A percentile compares a stretch with the other conserved stretches of the same genome.
These are phyloP conservation scores for Albula goreensis DNA, from an alignment of 2,113 vertebrate genomes.

Conservation along the genomic window DNA sequence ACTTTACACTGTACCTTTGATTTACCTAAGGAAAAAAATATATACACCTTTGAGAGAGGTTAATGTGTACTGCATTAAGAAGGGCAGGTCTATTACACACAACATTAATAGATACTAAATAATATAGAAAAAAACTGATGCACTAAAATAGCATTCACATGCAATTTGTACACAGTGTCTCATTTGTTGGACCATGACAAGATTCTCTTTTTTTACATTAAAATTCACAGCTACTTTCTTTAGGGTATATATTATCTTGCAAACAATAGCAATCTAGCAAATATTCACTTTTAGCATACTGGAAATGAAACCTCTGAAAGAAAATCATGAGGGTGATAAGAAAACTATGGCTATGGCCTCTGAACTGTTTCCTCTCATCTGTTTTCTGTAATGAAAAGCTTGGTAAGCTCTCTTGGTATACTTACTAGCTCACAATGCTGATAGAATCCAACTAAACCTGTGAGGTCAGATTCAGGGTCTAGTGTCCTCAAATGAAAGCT, in stretches of 20 bases:
- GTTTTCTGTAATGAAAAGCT: background rate
- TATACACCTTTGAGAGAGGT: conserved; percentile 78
- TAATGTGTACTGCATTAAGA: conserved; percentile 75
- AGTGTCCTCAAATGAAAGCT: background rate
- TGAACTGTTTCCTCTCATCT: background rate
- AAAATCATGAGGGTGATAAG: background rate
- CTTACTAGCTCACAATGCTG: background rate
- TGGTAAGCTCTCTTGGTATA: background rate
- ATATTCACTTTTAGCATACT: conserved; percentile 20
- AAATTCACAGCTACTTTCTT: conserved; percentile 70
- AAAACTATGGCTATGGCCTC: background rate
- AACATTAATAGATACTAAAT: conserved; percentile 79
- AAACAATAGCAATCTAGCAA: conserved; percentile 11
- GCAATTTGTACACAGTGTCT: conserved; percentile 71
- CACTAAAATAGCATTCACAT: conserved; percentile 82
- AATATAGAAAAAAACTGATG: conserved; percentile 74
- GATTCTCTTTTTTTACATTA: conserved; percentile 58
- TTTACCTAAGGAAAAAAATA: conserved; percentile 75
- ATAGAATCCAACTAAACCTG: background rate
- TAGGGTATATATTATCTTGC: conserved; percentile 11
- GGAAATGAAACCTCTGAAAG: background rate
- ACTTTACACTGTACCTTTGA: conserved; percentile 71
- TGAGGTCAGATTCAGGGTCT: background rate
- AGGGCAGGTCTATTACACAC: conserved; percentile 75
- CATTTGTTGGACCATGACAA: conserved; percentile 44